These are phyloP conservation scores for Cherax quadricarinatus DNA, from an alignment of 1,140 invertebrate species.

Conservation along the genomic window DNA sequence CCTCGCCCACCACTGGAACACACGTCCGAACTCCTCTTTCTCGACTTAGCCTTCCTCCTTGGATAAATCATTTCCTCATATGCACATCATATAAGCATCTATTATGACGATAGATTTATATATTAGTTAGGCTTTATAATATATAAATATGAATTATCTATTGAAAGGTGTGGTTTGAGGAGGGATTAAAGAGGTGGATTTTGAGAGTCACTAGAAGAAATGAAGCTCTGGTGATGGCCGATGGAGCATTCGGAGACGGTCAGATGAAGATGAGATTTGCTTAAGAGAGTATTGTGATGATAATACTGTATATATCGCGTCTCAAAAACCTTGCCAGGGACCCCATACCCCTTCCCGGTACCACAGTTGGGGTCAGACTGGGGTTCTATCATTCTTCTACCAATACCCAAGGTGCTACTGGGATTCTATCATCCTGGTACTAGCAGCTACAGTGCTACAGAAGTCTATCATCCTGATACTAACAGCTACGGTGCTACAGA, in stretches of 20 bases:
- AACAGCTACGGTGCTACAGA: no score
- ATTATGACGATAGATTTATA: neutral
- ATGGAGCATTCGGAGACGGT: conserved; percentile 16
- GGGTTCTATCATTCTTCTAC: no score
- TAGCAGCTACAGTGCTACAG: no score
- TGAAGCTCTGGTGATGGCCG: neutral
- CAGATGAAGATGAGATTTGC: conserved; percentile 62
- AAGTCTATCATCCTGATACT: no score
- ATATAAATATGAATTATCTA: neutral
- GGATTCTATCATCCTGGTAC: no score
- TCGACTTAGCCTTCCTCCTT: conserved; percentile 15
- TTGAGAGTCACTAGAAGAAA: neutral
- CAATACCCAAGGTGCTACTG: no score
- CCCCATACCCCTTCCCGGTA: neutral
- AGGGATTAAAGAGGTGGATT: no score
- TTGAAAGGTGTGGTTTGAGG: no score
- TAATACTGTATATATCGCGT: conserved; percentile 51
- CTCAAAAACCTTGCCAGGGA: conserved; percentile 35
- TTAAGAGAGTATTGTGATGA: conserved; percentile 64
- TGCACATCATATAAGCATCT: neutral
- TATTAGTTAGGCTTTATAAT: neutral
- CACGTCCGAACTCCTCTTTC: conserved; percentile 45
- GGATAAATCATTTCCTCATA: neutral
- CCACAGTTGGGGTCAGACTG: neutral
- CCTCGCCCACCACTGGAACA: conserved; percentile 59